Evolutionary conservation across 2,888 invertebrate species (phyloP), one percentile per base, ranked within the genome.

Genomic region (Perizoma flavofasciatum): DNA sequence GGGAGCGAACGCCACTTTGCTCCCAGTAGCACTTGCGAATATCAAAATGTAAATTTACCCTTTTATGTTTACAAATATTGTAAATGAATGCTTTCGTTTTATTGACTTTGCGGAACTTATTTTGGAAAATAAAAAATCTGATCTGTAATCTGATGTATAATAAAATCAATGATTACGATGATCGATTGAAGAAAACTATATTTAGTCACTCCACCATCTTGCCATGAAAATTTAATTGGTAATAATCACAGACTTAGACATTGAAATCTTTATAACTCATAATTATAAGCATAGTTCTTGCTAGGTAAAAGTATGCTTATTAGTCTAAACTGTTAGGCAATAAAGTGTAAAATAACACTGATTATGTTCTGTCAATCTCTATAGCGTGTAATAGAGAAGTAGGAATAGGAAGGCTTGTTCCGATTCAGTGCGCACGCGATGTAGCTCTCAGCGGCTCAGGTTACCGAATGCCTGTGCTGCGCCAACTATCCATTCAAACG

Each of bases 41-140:
- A 92, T 92, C 89, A 91, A 90, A 91, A 91, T 91, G 92, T 89
- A 90, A 92, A 92, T 92, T 85, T 80, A 91, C 90, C 90, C 91
- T 92, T 92, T 92, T 90, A 92, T 90, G 91, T 91, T 88, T 79
- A 85, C 86, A 89, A 92, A 90, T 91, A 86, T 88, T 88, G 89
- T 90, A 90, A 92, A 92, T 92, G 88, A 88, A 87, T 85, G 85
- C 85, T 83, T 86, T 88, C 89, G 81, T 86, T 89, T 89, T 87
- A 90, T 90, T 86, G 89, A 85, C 89, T 86, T 82, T 83, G 78
- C 78, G 73, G 43, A 74, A 65, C 56, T 55, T 65, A 67, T 71
- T 75, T 74, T 69, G 66, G 66, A 63, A 59, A 56, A 44, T 45
- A 5, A 37, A n/a, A 22, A 22, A 22, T 22, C 22, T 2, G 22